Conservation (phyloP, 2,113 vertebrate genomes). For the Spea multiplicata region DNA sequence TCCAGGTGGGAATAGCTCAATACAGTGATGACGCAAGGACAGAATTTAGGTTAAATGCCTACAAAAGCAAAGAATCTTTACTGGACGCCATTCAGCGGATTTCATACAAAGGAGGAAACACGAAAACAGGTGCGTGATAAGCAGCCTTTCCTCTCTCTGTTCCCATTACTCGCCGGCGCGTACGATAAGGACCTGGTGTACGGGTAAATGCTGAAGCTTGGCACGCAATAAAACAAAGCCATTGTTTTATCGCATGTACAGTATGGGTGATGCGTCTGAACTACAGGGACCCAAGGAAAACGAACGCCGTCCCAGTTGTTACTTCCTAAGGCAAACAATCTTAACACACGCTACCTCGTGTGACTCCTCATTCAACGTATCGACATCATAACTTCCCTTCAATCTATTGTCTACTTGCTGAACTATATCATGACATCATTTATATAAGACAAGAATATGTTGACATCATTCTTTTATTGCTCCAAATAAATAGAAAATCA, state of each 20-base stretch:
- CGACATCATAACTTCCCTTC: too few relatives aligned
- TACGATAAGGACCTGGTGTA: neutral
- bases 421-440: neutral
- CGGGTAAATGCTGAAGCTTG: neutral
- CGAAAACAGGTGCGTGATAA: conserved; percentile 84
- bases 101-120: conserved; percentile 96
- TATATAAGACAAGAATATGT: too few relatives aligned
- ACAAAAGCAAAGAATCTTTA: conserved; percentile 83
- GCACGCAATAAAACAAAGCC: neutral
- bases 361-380: too few relatives aligned
- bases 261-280: too few relatives aligned
- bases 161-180: neutral
- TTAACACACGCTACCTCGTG: too few relatives aligned
- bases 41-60: conserved; percentile 89
- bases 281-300: too few relatives aligned
- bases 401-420: too few relatives aligned
- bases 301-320: too few relatives aligned
- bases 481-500: too few relatives aligned
- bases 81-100: conserved; percentile 87
- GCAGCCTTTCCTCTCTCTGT: neutral
- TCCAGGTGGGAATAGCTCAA: conserved; percentile 91
- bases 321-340: neutral
- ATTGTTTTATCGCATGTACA: neutral
- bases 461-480: too few relatives aligned
- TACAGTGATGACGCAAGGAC: conserved; percentile 95